Evolutionary conservation across 2,797 vertebrate species (phyloP), one percentile per base, ranked within the genome.

Genomic region (Poeciliopsis presidionis): DNA sequence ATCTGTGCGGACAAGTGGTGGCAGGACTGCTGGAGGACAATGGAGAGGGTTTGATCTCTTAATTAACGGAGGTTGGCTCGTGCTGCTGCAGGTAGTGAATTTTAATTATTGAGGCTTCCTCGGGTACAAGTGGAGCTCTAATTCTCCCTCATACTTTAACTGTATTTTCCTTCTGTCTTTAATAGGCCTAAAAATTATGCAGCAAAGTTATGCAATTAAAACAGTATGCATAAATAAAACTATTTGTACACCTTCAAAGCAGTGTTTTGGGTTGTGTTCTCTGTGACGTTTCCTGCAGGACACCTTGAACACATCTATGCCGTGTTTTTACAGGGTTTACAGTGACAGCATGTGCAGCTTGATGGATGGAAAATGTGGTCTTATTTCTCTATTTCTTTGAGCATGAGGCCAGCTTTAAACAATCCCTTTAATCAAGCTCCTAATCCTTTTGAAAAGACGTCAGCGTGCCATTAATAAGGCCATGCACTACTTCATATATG

Each of bases 31-130:
- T 88, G 86, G 84, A 91, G 93, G 93, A 95, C 92, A 95, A 95
- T 93, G 78, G 90, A 88, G 81, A 88, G 90, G 88, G 90, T 91
- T 87, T 95, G 93, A 95, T 95, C 93, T 95, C 94, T 95, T 95
- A 94, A 95, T 95, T 95, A 95, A 95, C 93, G 93, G 92, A 91
- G 91, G 92, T 90, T 69, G 89, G 93, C 92, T 91, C 87, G 81
- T 87, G 84, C 90, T 81, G 91, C 88, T 87, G 90, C 93, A 95
- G 93, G 94, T 95, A 93, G 84, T 93, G 92, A 90, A 93, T 95
- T 92, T 92, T 94, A 67, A 67, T 41, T 67, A 67, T 67, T 43
- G 63, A 67, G 63, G 63, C 39, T 67, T 67, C 63, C 22, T 67
- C 20, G 20, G 4, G 16, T 22, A 43, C 63, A 43, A 41, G 36